Evolutionary conservation across 35 echinoderm and acorn worm species (phyloP).

Genomic region (Diadema setosum): DNA sequence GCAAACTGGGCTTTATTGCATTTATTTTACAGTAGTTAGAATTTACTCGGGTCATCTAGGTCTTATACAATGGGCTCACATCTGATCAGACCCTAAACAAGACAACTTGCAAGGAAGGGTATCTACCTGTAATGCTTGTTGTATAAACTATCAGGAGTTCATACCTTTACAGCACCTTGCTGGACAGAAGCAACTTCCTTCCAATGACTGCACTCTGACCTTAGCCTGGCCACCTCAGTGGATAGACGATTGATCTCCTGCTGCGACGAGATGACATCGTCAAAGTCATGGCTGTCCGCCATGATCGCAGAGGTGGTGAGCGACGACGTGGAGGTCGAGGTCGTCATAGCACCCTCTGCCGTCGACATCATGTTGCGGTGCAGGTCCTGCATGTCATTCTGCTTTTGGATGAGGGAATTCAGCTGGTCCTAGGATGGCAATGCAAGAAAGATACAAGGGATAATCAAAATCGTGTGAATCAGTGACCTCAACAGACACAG

Average conservation of each 20-base stretch:
- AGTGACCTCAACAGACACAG: too few relatives aligned
- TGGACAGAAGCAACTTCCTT: constrained; percentile 44
- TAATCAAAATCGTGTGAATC: background rate
- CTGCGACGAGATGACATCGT: constrained; percentile 91
- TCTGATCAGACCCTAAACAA: too few relatives aligned
- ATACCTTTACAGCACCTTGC: background rate
- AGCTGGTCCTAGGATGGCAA: background rate
- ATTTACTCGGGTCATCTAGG: too few relatives aligned
- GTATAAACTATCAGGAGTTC: too few relatives aligned
- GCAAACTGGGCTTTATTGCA: too few relatives aligned
- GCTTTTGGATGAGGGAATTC: constrained; percentile 42
- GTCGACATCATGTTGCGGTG: constrained; percentile 76
- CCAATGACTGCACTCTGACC: constrained; percentile 81
- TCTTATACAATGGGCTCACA: too few relatives aligned
- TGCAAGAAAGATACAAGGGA: background rate
- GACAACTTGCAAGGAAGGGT: too few relatives aligned
- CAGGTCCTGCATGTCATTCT: constrained; percentile 66
- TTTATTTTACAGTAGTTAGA: too few relatives aligned
- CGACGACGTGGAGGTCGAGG: constrained; percentile 65
- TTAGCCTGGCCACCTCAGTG: constrained; percentile 45
- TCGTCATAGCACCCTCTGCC: constrained; percentile 39
- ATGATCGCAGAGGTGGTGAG: constrained; percentile 47
- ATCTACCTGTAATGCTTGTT: too few relatives aligned
- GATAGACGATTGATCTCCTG: constrained; percentile 91
- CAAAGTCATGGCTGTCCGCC: constrained; percentile 75